Conservation (phyloP, 2,888 invertebrate species). For the Dryadula phaetusa region DNA sequence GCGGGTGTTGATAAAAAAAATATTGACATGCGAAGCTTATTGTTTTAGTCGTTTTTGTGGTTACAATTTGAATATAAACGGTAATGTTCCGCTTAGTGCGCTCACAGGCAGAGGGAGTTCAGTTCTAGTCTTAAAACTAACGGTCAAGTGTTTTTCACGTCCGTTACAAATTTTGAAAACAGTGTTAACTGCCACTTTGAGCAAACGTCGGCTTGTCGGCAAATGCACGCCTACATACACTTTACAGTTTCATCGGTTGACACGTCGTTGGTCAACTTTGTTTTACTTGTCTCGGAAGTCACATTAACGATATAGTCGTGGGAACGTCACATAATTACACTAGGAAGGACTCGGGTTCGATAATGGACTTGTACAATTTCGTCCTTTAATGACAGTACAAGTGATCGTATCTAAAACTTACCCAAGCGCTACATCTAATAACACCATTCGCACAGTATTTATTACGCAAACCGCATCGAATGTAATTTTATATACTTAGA, state of each 20-base stretch:
- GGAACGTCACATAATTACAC: constrained; percentile 59
- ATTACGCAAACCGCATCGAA: constrained; percentile 39
- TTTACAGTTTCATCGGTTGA: constrained; percentile 8
- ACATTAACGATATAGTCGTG: constrained; percentile 63
- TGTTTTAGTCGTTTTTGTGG: constrained; percentile 53
- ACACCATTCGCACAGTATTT: constrained; percentile 34
- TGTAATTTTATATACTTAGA: constrained; percentile 49
- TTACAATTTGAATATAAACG: constrained; percentile 78
- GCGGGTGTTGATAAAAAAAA: constrained; percentile 39
- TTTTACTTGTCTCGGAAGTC: constrained; percentile 57
- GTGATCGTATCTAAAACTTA: constrained; percentile 30
- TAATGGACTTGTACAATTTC: constrained; percentile 41
- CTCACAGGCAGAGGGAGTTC: constrained; percentile 45
- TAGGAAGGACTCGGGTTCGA: constrained; percentile 36
- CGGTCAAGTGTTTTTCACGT: constrained; percentile 40
- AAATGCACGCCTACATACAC: constrained; percentile 24
- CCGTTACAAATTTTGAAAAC: constrained; percentile 29
- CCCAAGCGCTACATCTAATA: constrained; percentile 29
- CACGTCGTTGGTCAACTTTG: constrained; percentile 30
- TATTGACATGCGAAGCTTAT: constrained; percentile 44
- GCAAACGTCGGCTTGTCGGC: constrained; percentile 4
- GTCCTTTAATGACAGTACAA: constrained; percentile 38
- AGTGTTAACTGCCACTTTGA: constrained; percentile 21
- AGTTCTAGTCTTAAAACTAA: constrained; percentile 37
- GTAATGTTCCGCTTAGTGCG: constrained; percentile 77